Base-by-base conservation (phyloP, 1,140 invertebrate species). In the Bradynema listronoti region DNA sequence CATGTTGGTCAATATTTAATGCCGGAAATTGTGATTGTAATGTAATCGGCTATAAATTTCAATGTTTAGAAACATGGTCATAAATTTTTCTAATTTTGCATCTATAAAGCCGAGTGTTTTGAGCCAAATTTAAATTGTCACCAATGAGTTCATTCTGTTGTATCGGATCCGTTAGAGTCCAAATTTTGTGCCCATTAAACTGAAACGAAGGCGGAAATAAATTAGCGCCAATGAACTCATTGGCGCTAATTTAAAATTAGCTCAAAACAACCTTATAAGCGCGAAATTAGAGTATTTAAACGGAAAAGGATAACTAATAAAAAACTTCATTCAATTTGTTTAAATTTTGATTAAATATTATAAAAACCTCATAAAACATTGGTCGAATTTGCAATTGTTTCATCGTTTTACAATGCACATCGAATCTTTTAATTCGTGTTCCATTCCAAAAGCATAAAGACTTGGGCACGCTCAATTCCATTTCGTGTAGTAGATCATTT, bases 391-490 rank as follows among this genome's bases (percentile, higher is more conserved):
- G 22, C 42, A 43, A 9, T 3, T 3, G 3, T 19, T 19, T 43
- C 19, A 9, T 9, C 9, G 27, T 19, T 27, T 43, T 19, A 43
- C 42, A 50, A 3, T 50, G 3, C 4, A 55, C 52, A 55, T 22
- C 19, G 49, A 27, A 45, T 6, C 27, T 22, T 6, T 27, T 30
- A 45, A 43, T 22, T 6, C 34, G 19, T 9, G 52, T 55, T 55
- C 50, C 50, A 46, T 55, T 55, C 3, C 7, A 55, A 2, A 55
- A 46, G n/a, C 52, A 55, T 5, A 55, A 11, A 27, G 41, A n/a
- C 22, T 55, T 55, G 33, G 52, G 47, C 4, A 32, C 19, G 4
- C 34, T 5, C 19, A 24, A n/a, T 5, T 25, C 27, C 5, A 50
- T n/a, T 27, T 50, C 47, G 34, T 3, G 27, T n/a, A 50, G 34